Conservation (phyloP, 92 coral and sea anemone genomes). For the Desmophyllum pertusum region DNA sequence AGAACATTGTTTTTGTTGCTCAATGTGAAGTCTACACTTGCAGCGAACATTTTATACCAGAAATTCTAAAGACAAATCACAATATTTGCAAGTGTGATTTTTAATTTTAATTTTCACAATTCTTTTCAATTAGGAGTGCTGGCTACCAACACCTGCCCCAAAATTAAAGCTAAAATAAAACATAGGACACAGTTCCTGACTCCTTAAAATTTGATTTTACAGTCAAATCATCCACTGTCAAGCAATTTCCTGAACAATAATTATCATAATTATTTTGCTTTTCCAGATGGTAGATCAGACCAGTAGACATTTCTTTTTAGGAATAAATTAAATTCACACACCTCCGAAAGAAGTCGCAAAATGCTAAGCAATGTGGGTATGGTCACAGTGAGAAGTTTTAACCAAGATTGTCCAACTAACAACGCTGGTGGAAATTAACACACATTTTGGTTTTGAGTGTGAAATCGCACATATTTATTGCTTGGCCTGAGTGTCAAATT, state of each 20-base stretch:
- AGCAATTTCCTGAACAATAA: neutral
- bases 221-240: neutral
- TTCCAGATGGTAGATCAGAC: slow-evolving; percentile 11
- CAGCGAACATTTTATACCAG: neutral
- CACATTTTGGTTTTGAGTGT: slow-evolving; percentile 2
- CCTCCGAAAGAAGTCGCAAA: neutral
- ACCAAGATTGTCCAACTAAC: slow-evolving; percentile 5
- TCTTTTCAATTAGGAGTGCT: neutral
- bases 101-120: neutral
- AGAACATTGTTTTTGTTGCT: neutral
- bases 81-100: neutral
- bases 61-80: slow-evolving; percentile 4
- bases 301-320: neutral
- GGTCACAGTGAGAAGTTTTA: neutral
- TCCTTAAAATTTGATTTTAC: neutral
- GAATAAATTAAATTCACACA: neutral
- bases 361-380: neutral
- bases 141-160: neutral
- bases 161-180: neutral
- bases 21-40: neutral
- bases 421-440: neutral
- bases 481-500: neutral
- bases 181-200: slow-evolving; percentile 2
- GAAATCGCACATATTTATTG: neutral
- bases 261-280: neutral